A percentile compares a stretch with the other conserved stretches of the same genome.
Conservation (phyloP, 2,888 invertebrate genomes). For the Agriopis aurantiaria region DNA sequence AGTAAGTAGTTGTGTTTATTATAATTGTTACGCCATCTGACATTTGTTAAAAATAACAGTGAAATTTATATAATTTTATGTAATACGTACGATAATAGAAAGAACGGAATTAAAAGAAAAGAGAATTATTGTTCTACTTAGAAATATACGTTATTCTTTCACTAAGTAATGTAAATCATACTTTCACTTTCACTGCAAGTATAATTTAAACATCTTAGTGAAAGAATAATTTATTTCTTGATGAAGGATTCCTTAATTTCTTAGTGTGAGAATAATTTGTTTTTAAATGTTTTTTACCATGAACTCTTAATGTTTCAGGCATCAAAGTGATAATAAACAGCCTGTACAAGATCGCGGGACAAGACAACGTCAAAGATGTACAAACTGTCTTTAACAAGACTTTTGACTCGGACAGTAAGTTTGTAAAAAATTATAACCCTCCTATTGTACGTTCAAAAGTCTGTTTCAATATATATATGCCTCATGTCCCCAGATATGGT, state of each 20-base stretch:
- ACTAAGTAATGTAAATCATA: too few relatives aligned
- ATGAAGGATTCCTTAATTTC: neutral
- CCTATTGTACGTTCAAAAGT: too few relatives aligned
- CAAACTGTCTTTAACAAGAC: conserved; percentile 51
- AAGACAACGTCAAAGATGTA: conserved; percentile 50
- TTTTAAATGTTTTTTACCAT: too few relatives aligned
- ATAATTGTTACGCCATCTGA: neutral
- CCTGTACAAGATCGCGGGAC: conserved; percentile 57
- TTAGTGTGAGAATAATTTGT: neutral
- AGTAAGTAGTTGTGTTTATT: conserved; percentile 60
- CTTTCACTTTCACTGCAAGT: too few relatives aligned
- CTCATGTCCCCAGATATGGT: conserved; percentile 57
- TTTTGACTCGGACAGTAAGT: conserved; percentile 63
- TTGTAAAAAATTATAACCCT: too few relatives aligned
- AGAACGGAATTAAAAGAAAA: too few relatives aligned
- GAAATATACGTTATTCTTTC: too few relatives aligned
- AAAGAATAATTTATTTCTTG: too few relatives aligned
- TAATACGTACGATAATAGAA: too few relatives aligned
- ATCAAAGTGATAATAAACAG: conserved; percentile 55
- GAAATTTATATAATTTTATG: too few relatives aligned
- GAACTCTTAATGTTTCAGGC: conserved; percentile 43
- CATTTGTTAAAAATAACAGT: neutral
- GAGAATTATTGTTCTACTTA: too few relatives aligned
- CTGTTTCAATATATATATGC: neutral
- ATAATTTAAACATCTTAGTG: too few relatives aligned